phyloP scores from a whole-genome alignment of 2,113 vertebrate species.

The Rissa tridactyla region DNA sequence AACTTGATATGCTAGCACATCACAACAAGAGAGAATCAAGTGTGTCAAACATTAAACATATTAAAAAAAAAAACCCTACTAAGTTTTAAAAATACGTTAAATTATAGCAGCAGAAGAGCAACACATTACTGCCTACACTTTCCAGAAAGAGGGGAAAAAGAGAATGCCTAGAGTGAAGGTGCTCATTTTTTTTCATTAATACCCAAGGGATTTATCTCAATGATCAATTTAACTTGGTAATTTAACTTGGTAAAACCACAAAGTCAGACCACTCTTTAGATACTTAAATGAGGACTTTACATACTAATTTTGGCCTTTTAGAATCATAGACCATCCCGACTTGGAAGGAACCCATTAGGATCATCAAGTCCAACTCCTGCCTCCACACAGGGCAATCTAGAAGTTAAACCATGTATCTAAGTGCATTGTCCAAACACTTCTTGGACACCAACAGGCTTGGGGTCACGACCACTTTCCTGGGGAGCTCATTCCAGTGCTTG shows the following conservation, averaged over 20 bases:
- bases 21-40: neutral
- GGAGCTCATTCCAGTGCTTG: neutral
- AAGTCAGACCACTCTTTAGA: neutral
- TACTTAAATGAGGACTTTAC: neutral
- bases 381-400: neutral
- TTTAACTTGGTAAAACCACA: neutral
- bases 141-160: neutral
- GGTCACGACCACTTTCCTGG: neutral
- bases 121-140: neutral
- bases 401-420: neutral
- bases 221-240: neutral
- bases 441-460: neutral
- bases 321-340: neutral
- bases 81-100: neutral
- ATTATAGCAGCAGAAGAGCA: neutral
- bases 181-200: neutral
- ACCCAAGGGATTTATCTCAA: neutral
- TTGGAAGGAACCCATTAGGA: neutral
- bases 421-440: fast-evolving
- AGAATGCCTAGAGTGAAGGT: neutral
- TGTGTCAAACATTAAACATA: neutral
- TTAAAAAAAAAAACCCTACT: neutral
- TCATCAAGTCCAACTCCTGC: neutral
- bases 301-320: neutral
- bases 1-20: constrained; percentile 10